Conservation (phyloP, 2,797 vertebrate species). For the Diplodus puntazzo region DNA sequence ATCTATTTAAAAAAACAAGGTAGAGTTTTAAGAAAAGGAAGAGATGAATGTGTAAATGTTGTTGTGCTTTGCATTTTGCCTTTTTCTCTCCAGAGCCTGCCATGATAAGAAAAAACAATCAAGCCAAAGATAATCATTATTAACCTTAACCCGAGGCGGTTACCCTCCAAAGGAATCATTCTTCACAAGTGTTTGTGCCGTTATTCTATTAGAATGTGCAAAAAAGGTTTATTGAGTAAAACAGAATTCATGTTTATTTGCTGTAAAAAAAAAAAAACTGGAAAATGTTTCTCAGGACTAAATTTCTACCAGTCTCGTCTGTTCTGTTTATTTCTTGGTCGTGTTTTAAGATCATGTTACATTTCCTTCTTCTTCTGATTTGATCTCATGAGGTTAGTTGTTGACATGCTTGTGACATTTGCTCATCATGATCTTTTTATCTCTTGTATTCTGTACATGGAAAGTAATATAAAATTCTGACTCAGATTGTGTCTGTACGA, state of each 20-base stretch:
- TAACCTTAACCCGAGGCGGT: slow-evolving; percentile 8
- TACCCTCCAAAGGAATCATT: slow-evolving; percentile 49
- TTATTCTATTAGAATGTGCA: slow-evolving; percentile 30
- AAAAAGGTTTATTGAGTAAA: slow-evolving; percentile 19
- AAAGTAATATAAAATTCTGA: slow-evolving; percentile 74
- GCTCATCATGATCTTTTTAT: slow-evolving; percentile 41
- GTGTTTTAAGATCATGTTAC: slow-evolving; percentile 30
- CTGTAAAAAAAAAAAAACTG: slow-evolving; percentile 69
- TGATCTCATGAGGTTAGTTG: slow-evolving; percentile 25
- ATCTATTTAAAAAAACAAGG: slow-evolving; percentile 58
- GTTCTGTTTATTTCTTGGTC: slow-evolving; percentile 38
- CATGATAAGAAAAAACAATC: slow-evolving; percentile 42
- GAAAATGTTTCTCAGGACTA: slow-evolving; percentile 73
- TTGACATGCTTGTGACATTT: slow-evolving; percentile 35
- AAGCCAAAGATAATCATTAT: slow-evolving; percentile 74
- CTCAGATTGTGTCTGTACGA: slow-evolving; percentile 20
- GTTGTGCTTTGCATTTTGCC: slow-evolving; percentile 18
- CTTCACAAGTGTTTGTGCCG: slow-evolving; percentile 35
- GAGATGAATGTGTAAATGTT: slow-evolving; percentile 54
- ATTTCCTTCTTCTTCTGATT: slow-evolving; percentile 14
- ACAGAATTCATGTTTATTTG: slow-evolving; percentile 46
- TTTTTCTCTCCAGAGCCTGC: slow-evolving; percentile 32
- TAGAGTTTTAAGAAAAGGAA: slow-evolving; percentile 36
- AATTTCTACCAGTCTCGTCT: slow-evolving; percentile 24
- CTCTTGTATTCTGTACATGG: slow-evolving; percentile 63